phyloP scores from a whole-genome alignment of 1,140 invertebrate genomes.

The Agraylea sexmaculata region DNA sequence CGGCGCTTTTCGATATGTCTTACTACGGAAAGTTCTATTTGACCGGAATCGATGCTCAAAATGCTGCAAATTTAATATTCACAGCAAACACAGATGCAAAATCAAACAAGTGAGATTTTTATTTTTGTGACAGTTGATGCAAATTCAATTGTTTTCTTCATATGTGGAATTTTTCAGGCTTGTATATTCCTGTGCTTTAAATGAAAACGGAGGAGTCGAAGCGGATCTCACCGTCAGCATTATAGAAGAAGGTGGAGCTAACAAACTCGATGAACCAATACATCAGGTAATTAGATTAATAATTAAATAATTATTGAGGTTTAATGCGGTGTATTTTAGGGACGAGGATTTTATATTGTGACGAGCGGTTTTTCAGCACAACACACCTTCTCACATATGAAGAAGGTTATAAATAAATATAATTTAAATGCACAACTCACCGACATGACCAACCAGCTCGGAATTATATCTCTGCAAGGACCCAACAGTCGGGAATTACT shows the following conservation, averaged over 20 bases:
- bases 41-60: constrained; percentile 64
- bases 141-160: background rate
- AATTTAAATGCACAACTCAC: constrained; percentile 60
- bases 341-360: constrained; percentile 73
- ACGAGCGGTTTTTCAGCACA: constrained; percentile 64
- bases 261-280: constrained; percentile 60
- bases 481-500: constrained; percentile 57
- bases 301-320: background rate
- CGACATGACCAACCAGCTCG: constrained; percentile 65
- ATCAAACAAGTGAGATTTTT: constrained; percentile 40
- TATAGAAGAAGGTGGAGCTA: constrained; percentile 50
- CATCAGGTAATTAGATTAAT: constrained; percentile 34
- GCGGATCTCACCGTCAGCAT: constrained; percentile 69
- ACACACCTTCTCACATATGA: constrained; percentile 61
- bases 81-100: constrained; percentile 56
- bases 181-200: constrained; percentile 71
- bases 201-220: constrained; percentile 68
- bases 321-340: constrained; percentile 31
- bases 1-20: constrained; percentile 75
- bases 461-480: constrained; percentile 77
- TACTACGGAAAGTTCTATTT: constrained; percentile 82
- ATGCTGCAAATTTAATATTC: constrained; percentile 73
- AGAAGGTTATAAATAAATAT: constrained; percentile 53
- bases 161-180: background rate
- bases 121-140: background rate